phyloP scores from a whole-genome alignment of 2,888 invertebrate genomes.

The Spisula solida region DNA sequence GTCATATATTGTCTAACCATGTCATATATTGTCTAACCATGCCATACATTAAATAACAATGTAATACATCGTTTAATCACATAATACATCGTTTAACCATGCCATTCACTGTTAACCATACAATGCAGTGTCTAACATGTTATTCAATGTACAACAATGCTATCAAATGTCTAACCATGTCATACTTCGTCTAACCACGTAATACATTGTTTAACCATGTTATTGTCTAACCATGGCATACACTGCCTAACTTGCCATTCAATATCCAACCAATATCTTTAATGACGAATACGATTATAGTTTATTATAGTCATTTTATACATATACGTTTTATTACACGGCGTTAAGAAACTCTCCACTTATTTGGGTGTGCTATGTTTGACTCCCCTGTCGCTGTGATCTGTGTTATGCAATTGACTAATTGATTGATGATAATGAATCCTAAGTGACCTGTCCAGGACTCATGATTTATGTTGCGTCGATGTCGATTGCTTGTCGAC shows the following conservation, averaged over 20 bases:
- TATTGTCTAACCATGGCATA: not conserved
- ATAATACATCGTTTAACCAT: not conserved
- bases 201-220: not conserved
- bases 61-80: not conserved
- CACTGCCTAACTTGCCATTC: not conserved
- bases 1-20: not conserved
- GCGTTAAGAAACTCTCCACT: too few relatives aligned
- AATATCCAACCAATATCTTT: not conserved
- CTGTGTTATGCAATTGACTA: too few relatives aligned
- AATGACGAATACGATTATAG: not conserved
- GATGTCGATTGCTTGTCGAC: too few relatives aligned
- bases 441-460: too few relatives aligned
- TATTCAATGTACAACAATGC: not conserved
- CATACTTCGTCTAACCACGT: not conserved
- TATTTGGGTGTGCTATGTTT: too few relatives aligned
- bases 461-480: too few relatives aligned
- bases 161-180: not conserved
- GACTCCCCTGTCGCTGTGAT: too few relatives aligned
- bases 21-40: not conserved
- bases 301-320: not conserved
- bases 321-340: not conserved
- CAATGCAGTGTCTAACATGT: not conserved
- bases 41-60: not conserved
- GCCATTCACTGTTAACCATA: not conserved
- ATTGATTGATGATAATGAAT: too few relatives aligned